A percentile compares a stretch with the other conserved stretches of the same genome.
Conservation (phyloP, 2,113 vertebrate genomes). For the Aramus guarauna region DNA sequence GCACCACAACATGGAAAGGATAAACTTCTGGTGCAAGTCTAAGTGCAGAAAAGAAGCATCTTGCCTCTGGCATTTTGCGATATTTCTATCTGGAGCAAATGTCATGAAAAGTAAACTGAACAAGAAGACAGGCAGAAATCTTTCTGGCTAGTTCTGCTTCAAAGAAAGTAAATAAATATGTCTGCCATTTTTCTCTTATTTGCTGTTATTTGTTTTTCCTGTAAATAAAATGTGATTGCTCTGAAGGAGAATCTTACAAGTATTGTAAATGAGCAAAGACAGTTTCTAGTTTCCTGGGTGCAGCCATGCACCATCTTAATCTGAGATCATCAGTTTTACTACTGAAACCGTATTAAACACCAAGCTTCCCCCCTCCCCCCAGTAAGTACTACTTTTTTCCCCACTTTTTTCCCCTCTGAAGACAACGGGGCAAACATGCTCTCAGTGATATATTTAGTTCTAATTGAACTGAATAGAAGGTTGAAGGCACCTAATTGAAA, state of each 20-base stretch:
- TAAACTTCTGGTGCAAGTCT: neutral
- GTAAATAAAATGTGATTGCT: neutral
- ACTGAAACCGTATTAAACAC: neutral
- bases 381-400: neutral
- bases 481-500: neutral
- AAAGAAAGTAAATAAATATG: neutral
- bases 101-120: neutral
- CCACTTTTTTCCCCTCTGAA: neutral
- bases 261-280: neutral
- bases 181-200: neutral
- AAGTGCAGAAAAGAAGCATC: neutral
- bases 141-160: neutral
- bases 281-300: neutral
- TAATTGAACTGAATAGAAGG: neutral
- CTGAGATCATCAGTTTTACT: neutral
- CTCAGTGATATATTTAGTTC: neutral
- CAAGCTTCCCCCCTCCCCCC: too few relatives aligned
- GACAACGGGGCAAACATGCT: neutral
- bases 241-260: neutral
- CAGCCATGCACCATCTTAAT: accelerated
- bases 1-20: neutral
- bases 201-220: neutral
- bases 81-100: neutral
- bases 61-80: neutral
- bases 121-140: neutral